Evolutionary conservation across 2,113 vertebrate genomes (phyloP).

Genomic region (Sylvietta virens): DNA sequence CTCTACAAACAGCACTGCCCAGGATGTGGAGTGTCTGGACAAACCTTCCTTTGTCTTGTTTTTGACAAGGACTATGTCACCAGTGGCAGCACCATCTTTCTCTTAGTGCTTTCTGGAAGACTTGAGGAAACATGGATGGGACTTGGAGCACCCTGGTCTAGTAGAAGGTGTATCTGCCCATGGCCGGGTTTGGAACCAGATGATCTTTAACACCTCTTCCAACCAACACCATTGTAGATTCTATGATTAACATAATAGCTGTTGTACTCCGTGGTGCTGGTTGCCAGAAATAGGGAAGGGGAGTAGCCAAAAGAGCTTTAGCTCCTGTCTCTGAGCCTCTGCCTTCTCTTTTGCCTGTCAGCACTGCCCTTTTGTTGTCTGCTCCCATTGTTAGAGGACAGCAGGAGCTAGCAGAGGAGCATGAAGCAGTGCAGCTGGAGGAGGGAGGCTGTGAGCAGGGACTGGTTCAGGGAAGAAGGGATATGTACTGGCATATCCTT

Average conservation of each 20-base stretch:
- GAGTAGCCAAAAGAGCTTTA: neutral
- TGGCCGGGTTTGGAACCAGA: neutral
- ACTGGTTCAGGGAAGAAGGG: neutral
- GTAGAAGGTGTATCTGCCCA: neutral
- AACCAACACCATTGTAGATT: neutral
- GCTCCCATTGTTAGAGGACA: neutral
- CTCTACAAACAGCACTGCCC: neutral
- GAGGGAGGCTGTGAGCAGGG: neutral
- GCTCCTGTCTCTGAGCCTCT: neutral
- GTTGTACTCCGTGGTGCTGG: rapidly evolving
- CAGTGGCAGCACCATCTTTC: neutral
- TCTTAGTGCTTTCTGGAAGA: neutral
- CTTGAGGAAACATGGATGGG: rapidly evolving
- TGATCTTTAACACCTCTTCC: neutral
- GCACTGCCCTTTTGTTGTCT: neutral
- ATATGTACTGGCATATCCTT: neutral
- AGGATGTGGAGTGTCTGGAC: neutral
- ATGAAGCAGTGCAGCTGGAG: neutral
- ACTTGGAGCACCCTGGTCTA: neutral
- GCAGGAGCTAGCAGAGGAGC: neutral
- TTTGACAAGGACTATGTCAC: rapidly evolving
- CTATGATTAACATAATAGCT: neutral
- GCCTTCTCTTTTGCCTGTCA: neutral
- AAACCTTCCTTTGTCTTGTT: neutral
- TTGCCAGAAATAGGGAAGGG: neutral